Percentiles rank a stretch among this genome's conserved stretches.
Conservation (phyloP, 1,140 invertebrate species). For the Drosophila murphyi region DNA sequence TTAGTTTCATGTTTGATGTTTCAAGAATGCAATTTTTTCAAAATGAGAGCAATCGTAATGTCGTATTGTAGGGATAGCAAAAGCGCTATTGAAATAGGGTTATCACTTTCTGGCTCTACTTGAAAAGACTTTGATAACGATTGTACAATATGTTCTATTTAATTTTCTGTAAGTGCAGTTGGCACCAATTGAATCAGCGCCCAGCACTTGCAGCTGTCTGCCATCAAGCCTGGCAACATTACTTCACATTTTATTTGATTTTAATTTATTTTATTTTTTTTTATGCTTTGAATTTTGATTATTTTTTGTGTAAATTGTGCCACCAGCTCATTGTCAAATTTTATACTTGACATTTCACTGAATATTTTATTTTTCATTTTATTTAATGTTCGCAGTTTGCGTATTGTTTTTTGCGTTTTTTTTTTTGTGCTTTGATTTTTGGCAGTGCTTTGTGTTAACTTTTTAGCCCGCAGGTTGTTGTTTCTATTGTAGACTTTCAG, state of each 20-base stretch:
- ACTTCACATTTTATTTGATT: constrained; percentile 42
- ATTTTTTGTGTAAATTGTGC: constrained; percentile 1
- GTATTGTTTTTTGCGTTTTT: constrained; percentile 8
- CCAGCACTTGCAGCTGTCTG: constrained; percentile 15
- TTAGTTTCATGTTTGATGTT: too few species aligned
- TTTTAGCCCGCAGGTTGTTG: constrained; percentile 3
- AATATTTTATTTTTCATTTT: constrained; percentile 39
- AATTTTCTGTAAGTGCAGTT: constrained; percentile 1
- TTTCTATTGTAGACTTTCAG: background rate
- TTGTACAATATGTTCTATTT: background rate
- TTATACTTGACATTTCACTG: constrained; percentile 32
- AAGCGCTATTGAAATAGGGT: too few species aligned
- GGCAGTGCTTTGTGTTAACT: constrained; percentile 34
- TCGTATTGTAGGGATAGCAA: too few species aligned
- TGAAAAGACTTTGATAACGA: too few species aligned
- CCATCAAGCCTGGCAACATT: background rate
- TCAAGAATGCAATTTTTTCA: too few species aligned
- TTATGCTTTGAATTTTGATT: too few species aligned
- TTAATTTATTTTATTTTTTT: constrained; percentile 43
- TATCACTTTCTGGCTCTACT: too few species aligned
- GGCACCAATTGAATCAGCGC: constrained; percentile 22
- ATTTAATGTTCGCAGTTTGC: constrained; percentile 18
- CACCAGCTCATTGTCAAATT: constrained; percentile 21
- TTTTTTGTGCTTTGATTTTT: constrained; percentile 21
- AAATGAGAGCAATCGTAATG: too few species aligned